A percentile compares a stretch with the other conserved stretches of the same genome.
These are phyloP conservation scores for Anoplolepis gracilipes DNA, from an alignment of 1,140 invertebrate species.

Conservation along the genomic window DNA sequence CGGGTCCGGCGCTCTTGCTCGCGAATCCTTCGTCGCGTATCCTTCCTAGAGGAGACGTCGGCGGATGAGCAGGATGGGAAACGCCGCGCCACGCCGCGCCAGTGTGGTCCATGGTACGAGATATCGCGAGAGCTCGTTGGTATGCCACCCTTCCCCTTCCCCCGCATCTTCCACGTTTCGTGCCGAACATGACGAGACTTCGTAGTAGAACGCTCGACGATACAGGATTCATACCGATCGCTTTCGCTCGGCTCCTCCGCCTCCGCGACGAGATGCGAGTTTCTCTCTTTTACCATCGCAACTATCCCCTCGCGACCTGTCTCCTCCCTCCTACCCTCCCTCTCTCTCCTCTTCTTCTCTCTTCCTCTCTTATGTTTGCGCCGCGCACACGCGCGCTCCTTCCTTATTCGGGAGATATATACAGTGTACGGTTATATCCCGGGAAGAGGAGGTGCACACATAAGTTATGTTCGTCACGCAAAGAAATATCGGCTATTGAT, in stretches of 20 bases:
- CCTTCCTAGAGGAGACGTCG: slow-evolving; percentile 4
- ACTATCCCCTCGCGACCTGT: not conserved
- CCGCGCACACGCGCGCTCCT: not conserved
- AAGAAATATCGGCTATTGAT: slow-evolving; percentile 20
- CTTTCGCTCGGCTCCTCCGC: slow-evolving; percentile 23
- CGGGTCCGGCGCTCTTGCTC: not conserved
- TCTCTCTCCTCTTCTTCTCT: too few relatives aligned
- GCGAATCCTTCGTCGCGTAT: slow-evolving; percentile 9
- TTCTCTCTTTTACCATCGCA: not conserved
- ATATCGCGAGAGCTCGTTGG: slow-evolving; percentile 73
- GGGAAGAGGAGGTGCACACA: not conserved
- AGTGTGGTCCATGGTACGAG: slow-evolving; percentile 60
- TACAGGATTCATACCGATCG: slow-evolving; percentile 75
- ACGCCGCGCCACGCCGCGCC: slow-evolving; percentile 10
- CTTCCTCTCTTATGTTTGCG: slow-evolving; percentile 1
- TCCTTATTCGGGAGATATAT: not conserved
- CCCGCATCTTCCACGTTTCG: slow-evolving; percentile 58
- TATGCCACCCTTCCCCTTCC: slow-evolving; percentile 72
- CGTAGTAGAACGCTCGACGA: slow-evolving; percentile 59
- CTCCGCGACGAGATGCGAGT: not conserved
- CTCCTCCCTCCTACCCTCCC: too few relatives aligned
- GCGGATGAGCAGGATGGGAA: not conserved
- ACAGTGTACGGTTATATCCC: not conserved
- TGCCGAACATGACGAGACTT: slow-evolving; percentile 77
- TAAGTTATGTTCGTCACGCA: slow-evolving; percentile 35